phyloP scores from a whole-genome alignment of 1,140 invertebrate species.

The Penaeus indicus region DNA sequence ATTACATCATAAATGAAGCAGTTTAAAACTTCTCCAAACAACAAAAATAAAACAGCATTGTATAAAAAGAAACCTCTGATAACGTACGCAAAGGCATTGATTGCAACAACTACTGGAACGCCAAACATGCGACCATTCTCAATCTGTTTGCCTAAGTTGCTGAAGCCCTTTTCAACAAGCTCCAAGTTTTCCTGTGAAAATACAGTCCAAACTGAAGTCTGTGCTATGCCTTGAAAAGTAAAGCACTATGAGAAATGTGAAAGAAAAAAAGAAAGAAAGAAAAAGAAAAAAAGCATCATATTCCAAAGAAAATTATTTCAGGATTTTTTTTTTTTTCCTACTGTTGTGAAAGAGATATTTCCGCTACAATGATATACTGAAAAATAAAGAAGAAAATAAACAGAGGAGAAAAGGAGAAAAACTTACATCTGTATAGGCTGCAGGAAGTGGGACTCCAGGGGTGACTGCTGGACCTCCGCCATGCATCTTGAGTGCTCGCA shows the following conservation, averaged over 20 bases:
- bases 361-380: too few relatives aligned
- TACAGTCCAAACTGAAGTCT: background rate
- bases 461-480: conserved; percentile 93
- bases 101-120: conserved; percentile 94
- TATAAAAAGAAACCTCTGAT: background rate
- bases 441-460: conserved; percentile 85
- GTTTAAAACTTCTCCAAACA: background rate
- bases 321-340: too few relatives aligned
- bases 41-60: background rate
- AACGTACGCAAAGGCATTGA: conserved; percentile 88
- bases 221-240: conserved; percentile 6
- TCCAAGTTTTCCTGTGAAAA: conserved; percentile 84
- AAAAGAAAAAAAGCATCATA: too few relatives aligned
- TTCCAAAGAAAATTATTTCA: too few relatives aligned
- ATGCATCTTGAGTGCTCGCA: conserved; percentile 98
- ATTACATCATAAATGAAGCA: background rate
- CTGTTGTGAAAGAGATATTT: too few relatives aligned
- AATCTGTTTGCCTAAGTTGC: conserved; percentile 95
- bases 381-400: too few relatives aligned
- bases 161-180: conserved; percentile 87
- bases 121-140: conserved; percentile 91
- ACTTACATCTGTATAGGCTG: conserved; percentile 81
- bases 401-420: background rate
- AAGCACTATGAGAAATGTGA: background rate
- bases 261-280: background rate